Base-by-base conservation (phyloP, 2,797 vertebrate genomes). In the Otus scops region DNA sequence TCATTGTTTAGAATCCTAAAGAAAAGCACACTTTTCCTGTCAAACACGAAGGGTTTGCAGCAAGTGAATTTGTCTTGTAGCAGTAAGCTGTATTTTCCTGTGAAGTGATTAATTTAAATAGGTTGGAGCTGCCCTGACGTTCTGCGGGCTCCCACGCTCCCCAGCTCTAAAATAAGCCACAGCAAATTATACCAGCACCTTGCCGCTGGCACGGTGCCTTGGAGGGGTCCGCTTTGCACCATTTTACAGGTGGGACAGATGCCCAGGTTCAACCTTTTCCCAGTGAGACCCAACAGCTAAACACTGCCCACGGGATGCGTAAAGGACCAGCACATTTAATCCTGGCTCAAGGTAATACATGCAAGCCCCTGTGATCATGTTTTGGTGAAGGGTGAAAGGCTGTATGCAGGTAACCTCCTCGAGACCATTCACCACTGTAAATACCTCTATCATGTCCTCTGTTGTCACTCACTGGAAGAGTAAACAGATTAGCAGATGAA, bases 1-100 rank as follows among this genome's bases (percentile, higher is more conserved):
- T 87, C 95, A 95, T 95, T 97, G 92, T 97, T 96, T 96, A 92
- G 93, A 96, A 78, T 36, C 92, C 81, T 92, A 71, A 88, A 88
- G 86, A 94, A 84, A 91, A 91, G 90, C 57, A 3, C 68, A n/a
- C 90, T 95, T 91, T 93, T 94, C 88, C 94, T 96, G 90, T 92
- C 93, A 85, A 73, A 96, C 68, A 67, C 1, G 10, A 48, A 51
- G 69, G 63, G 38, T 57, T 50, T 78, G 59, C 57, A 85, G 64
- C n/a, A 30, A 75, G 80, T 34, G 60, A 75, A 87, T 93, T 77
- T 92, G 70, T 79, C 91, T 73, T 63, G 85, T 85, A 80, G 56
- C 26, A 75, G 23, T 48, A 81, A 93, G 63, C 74, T 85, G 48
- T 18, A 64, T 89, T 92, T 95, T 74, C 79, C 78, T 73, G 36